Evolutionary conservation across 2,888 invertebrate genomes (phyloP), one percentile per base, ranked within the genome.

Genomic region (Octonoba sinensis): DNA sequence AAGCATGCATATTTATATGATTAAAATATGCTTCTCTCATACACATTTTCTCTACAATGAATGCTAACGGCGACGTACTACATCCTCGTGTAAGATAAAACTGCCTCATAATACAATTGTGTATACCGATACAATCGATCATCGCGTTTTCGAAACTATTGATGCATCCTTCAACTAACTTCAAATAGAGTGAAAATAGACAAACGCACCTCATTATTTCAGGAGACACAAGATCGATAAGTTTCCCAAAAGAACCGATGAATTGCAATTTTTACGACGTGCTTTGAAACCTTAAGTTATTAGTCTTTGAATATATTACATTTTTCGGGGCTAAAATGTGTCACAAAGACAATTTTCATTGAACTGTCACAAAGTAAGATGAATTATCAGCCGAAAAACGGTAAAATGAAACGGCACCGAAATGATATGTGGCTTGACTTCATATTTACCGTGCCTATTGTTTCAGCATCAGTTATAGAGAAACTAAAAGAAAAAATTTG

Each of bases 91-190:
- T 56, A 4, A 13, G 27, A 69, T 56, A 69, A 64, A 59, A 46
- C 36, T 60, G 27, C 51, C 51, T 47, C 18, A 56, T 36, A 36
- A 36, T 36, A 36, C 36, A 36, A 36, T 36, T 36, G 36, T 36
- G 36, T 36, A 36, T 36, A 36, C 8, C 36, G 36, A 36, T 36
- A 36, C 36, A 77, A 77, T 77, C 76, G 76, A 77, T 77, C 76
- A 77, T 16, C 54, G 67, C 76, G 64, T 77, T 77, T 60, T 62
- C 62, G 69, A 70, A 77, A 56, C 70, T 70, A 77, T 77, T 69
- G 70, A 77, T 77, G 70, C 70, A 77, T 77, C 62, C 75, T n/a
- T 67, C 75, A 66, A 56, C 75, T 36, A 36, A 75, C 67, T 75
- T 44, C 60, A 44, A 67, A 54, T 36, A 74, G 36, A 47, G 59